phyloP scores from a whole-genome alignment of 2,113 vertebrate genomes.

The Sorex araneus region DNA sequence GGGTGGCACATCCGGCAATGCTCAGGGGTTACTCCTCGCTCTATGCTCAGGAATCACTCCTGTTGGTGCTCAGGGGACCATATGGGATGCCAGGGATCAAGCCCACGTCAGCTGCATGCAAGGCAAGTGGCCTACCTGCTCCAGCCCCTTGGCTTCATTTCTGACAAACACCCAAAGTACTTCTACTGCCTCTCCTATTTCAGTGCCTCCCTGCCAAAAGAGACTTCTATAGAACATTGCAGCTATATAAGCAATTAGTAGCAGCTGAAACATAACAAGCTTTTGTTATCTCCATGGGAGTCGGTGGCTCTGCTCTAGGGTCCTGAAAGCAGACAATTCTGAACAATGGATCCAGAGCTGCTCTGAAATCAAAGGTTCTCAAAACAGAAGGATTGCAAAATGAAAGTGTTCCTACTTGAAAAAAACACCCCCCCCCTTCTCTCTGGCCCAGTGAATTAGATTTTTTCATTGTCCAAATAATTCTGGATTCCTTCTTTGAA shows the following conservation, averaged over 20 bases:
- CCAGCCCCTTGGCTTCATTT: not conserved
- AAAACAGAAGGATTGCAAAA: not conserved
- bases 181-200: not conserved
- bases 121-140: no score
- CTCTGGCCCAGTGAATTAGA: not conserved
- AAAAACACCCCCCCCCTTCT: not conserved
- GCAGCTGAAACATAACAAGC: not conserved
- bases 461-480: constrained; percentile 3
- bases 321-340: not conserved
- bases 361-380: not conserved
- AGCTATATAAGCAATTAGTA: not conserved
- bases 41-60: no score
- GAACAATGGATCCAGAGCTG: not conserved
- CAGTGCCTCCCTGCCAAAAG: constrained; percentile 3
- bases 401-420: constrained; percentile 39
- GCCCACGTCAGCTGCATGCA: no score
- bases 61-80: no score
- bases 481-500: constrained; percentile 18
- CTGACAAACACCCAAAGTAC: not conserved
- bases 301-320: constrained; percentile 23
- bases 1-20: no score
- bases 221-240: not conserved
- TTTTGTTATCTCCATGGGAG: constrained; percentile 34
- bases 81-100: no score
- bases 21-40: no score